Evolutionary conservation across 2,797 vertebrate genomes (phyloP).

Genomic region (Sebastes vulpes): DNA sequence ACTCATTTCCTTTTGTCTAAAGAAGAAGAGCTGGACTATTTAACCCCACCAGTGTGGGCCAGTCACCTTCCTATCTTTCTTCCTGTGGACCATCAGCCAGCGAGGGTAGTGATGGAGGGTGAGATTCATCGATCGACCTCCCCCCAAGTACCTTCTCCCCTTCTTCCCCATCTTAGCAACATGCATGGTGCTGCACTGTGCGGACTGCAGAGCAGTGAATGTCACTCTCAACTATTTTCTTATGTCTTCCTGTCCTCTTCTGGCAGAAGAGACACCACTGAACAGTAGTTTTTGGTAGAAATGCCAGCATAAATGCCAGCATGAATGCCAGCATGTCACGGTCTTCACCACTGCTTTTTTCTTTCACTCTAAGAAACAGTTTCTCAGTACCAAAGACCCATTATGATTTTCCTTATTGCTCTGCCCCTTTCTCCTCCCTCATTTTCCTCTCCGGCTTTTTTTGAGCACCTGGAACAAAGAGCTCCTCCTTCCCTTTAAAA

Average conservation of each 20-base stretch:
- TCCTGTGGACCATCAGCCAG: constrained; percentile 84
- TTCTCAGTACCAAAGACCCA: constrained; percentile 3
- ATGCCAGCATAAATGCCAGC: constrained; percentile 71
- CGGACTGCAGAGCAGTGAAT: constrained; percentile 54
- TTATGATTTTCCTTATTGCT: neutral
- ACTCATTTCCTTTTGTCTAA: constrained; percentile 69
- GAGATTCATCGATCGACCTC: constrained; percentile 79
- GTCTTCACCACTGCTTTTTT: constrained; percentile 23
- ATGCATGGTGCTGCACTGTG: constrained; percentile 83
- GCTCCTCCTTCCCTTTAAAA: constrained; percentile 24
- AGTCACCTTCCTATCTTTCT: constrained; percentile 86
- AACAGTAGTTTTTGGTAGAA: constrained; percentile 58
- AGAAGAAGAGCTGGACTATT: constrained; percentile 86
- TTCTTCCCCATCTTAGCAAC: constrained; percentile 49
- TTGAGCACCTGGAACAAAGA: constrained; percentile 19
- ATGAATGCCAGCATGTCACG: constrained; percentile 70
- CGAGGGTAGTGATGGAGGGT: constrained; percentile 86
- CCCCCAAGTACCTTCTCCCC: constrained; percentile 41
- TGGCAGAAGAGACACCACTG: constrained; percentile 44
- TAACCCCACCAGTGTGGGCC: constrained; percentile 86
- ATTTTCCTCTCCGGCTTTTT: neutral
- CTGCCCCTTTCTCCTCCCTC: neutral
- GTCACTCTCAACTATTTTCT: constrained; percentile 45
- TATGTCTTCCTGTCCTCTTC: constrained; percentile 27
- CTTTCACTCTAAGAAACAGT: neutral